Conservation (phyloP, 2,888 invertebrate species). For the Odontomyia ornata region DNA sequence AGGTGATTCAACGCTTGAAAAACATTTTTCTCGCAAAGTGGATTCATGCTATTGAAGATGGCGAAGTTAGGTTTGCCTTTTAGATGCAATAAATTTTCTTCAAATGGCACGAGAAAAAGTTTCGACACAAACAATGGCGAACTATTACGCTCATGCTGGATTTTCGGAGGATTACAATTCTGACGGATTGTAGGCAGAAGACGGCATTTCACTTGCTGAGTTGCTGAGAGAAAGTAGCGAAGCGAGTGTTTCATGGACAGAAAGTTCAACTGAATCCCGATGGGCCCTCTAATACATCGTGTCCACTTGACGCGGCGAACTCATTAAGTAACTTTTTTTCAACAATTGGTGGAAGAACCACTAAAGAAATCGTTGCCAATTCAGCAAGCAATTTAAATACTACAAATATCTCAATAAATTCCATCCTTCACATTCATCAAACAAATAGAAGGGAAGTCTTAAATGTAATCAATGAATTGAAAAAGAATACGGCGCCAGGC, state of each 20-base stretch:
- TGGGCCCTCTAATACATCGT: no score
- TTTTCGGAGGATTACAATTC: conserved; percentile 16
- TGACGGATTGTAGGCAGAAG: conserved; percentile 19
- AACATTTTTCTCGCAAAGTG: conserved; percentile 10
- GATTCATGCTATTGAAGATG: conserved; percentile 14
- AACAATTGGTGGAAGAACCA: no score
- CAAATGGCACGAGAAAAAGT: conserved; percentile 18
- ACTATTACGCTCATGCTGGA: conserved; percentile 8
- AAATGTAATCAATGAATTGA: no score
- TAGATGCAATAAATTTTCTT: conserved; percentile 26
- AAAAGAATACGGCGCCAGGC: no score
- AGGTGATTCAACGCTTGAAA: conserved; percentile 14
- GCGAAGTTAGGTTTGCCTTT: conserved; percentile 4
- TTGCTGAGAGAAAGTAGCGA: conserved; percentile 10
- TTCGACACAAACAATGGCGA: conserved; percentile 11
- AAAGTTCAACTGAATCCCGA: no score
- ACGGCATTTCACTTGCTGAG: conserved; percentile 19
- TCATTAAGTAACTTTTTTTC: no score
- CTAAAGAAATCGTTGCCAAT: no score
- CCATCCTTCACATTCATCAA: no score
- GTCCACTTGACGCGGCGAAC: no score
- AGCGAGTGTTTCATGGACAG: not conserved
- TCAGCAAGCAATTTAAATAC: no score
- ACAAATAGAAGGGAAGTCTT: no score
- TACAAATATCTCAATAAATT: no score